A percentile compares a stretch with the other conserved stretches of the same genome.
Evolutionary conservation across 2,797 vertebrate genomes (phyloP).

Genomic region (Chelmon rostratus): DNA sequence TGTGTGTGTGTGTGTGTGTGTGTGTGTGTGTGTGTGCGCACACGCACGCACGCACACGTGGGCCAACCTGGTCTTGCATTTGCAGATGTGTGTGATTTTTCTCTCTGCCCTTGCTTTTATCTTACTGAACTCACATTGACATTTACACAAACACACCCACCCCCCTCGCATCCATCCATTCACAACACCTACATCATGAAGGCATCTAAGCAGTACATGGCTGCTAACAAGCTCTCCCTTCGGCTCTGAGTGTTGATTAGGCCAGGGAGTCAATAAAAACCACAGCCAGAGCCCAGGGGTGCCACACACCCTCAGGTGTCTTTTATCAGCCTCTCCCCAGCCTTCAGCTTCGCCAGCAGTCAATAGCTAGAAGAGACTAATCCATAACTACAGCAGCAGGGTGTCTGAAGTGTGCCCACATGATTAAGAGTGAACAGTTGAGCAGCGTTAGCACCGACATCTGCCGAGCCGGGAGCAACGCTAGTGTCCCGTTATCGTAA

Average conservation of each 20-base stretch:
- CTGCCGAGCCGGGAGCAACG: constrained; percentile 67
- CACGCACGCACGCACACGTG: too few species aligned
- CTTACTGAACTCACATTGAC: constrained; percentile 37
- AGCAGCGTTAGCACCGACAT: constrained; percentile 66
- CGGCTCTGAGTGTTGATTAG: constrained; percentile 70
- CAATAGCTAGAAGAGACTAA: constrained; percentile 77
- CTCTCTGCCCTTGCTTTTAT: constrained; percentile 21
- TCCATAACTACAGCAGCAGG: constrained; percentile 76
- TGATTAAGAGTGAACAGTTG: constrained; percentile 76
- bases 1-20: not conserved
- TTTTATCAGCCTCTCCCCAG: constrained; percentile 79
- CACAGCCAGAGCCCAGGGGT: constrained; percentile 30
- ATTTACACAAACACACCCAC: constrained; percentile 43
- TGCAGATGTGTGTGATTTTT: not conserved
- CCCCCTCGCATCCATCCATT: constrained; percentile 6
- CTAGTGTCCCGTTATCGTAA: constrained; percentile 52
- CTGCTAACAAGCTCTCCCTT: constrained; percentile 75
- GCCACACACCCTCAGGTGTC: constrained; percentile 68
- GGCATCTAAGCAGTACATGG: constrained; percentile 64
- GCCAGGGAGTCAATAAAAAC: constrained; percentile 74
- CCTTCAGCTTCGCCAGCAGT: constrained; percentile 66
- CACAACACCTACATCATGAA: constrained; percentile 51
- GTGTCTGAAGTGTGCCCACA: constrained; percentile 61
- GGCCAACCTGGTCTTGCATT: not conserved
- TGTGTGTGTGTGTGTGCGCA: not conserved